phyloP scores from a whole-genome alignment of 2,888 invertebrate genomes.

The Hyppa rectilinea region DNA sequence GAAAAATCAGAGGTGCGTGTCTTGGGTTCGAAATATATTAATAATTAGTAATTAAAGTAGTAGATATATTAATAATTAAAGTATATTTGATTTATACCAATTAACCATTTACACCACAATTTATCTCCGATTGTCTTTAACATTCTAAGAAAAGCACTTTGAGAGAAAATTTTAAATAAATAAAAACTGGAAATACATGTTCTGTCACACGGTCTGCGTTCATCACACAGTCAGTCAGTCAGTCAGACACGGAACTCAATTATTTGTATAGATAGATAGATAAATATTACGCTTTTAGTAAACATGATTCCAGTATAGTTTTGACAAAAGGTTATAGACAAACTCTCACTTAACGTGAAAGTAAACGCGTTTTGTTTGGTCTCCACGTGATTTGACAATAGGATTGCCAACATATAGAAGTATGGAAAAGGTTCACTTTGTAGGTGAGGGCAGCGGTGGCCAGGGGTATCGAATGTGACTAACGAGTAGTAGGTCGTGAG shows the following conservation, averaged over 20 bases:
- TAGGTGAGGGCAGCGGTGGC: too few species aligned
- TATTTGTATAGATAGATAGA: not conserved
- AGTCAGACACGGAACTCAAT: not conserved
- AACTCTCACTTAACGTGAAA: constrained; percentile 48
- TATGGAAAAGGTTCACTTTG: constrained; percentile 1
- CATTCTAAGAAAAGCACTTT: not conserved
- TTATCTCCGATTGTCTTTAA: not conserved
- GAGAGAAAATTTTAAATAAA: not conserved
- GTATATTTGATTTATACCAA: too few species aligned
- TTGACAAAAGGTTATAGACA: constrained; percentile 41
- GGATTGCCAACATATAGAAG: not conserved
- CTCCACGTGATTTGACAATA: constrained; percentile 31
- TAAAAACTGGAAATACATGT: not conserved
- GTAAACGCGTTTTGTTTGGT: constrained; percentile 28
- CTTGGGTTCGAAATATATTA: too few species aligned
- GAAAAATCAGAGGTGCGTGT: too few species aligned
- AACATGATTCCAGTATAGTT: not conserved
- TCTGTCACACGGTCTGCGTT: not conserved
- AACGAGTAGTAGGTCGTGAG: too few species aligned
- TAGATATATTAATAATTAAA: too few species aligned
- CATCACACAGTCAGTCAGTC: not conserved
- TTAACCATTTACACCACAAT: too few species aligned
- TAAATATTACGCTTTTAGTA: not conserved
- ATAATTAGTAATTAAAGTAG: too few species aligned
- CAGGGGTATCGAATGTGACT: too few species aligned